Evolutionary conservation across 2,888 invertebrate species (phyloP).

Genomic region (Andrena trimmerana): DNA sequence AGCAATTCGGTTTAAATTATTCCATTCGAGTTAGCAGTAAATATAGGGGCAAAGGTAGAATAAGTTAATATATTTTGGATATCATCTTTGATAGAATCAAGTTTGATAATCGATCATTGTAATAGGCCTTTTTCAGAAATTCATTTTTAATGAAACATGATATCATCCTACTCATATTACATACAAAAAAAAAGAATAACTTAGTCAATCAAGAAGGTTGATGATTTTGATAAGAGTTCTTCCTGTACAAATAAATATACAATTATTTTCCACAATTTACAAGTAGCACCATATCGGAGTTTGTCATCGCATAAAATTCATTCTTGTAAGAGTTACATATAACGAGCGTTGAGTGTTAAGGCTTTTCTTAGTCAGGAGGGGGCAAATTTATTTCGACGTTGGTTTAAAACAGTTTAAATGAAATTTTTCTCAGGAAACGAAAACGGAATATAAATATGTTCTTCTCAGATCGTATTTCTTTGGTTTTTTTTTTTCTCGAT

Average conservation of each 20-base stretch:
- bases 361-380: constrained; percentile 16
- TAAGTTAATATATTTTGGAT: constrained; percentile 72
- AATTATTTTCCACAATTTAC: constrained; percentile 63
- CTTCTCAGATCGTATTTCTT: constrained; percentile 1
- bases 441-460: not conserved
- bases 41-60: constrained; percentile 64
- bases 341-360: constrained; percentile 33
- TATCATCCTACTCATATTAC: constrained; percentile 39
- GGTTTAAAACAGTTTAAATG: constrained; percentile 20
- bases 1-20: constrained; percentile 45
- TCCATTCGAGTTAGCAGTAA: constrained; percentile 56
- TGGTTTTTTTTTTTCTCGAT: not conserved
- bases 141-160: constrained; percentile 48
- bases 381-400: constrained; percentile 19
- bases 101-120: constrained; percentile 52
- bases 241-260: constrained; percentile 61
- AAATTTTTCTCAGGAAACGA: constrained; percentile 23
- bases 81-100: constrained; percentile 61
- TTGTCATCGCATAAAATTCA: constrained; percentile 43
- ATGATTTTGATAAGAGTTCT: constrained; percentile 63
- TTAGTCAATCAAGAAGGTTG: constrained; percentile 59
- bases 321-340: constrained; percentile 25
- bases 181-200: constrained; percentile 42
- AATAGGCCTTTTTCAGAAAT: constrained; percentile 48
- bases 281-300: constrained; percentile 59